Evolutionary conservation across 2,797 vertebrate genomes (phyloP).

Genomic region (Xenentodon cancila): DNA sequence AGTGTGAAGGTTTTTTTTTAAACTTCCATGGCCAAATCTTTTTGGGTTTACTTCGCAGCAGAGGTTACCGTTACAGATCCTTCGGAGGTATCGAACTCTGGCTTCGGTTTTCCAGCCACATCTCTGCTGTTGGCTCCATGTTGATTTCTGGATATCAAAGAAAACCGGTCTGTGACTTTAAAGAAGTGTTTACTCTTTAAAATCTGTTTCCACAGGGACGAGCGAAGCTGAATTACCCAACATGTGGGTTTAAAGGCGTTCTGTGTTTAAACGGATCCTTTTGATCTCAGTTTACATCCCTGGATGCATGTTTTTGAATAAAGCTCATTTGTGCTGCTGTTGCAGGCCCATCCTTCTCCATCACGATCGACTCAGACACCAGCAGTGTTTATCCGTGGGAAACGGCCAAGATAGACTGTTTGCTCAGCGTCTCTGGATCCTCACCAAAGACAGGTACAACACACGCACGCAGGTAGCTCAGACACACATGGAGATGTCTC

Average conservation of each 20-base stretch:
- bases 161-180: slow-evolving; percentile 19
- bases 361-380: slow-evolving; percentile 85
- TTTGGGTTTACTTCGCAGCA: no score
- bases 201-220: slow-evolving; percentile 16
- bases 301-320: slow-evolving; percentile 23
- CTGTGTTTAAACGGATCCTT: slow-evolving; percentile 26
- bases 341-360: slow-evolving; percentile 86
- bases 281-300: slow-evolving; percentile 23
- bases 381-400: slow-evolving; percentile 87
- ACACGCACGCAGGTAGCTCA: background rate
- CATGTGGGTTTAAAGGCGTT: slow-evolving; percentile 22
- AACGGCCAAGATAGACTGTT: slow-evolving; percentile 89
- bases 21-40: background rate
- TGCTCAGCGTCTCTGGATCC: slow-evolving; percentile 84
- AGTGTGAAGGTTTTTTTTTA: no score
- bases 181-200: slow-evolving; percentile 31
- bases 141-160: slow-evolving; percentile 22
- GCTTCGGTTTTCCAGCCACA: no score
- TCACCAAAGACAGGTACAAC: slow-evolving; percentile 83
- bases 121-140: background rate
- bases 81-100: no score
- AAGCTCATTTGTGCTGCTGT: slow-evolving; percentile 30
- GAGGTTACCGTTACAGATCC: no score
- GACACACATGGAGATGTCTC: background rate
- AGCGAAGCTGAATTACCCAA: slow-evolving; percentile 10